Evolutionary conservation across 2,113 vertebrate genomes (phyloP), one percentile per base, ranked within the genome.

Genomic region (Rhabdomys dilectus): DNA sequence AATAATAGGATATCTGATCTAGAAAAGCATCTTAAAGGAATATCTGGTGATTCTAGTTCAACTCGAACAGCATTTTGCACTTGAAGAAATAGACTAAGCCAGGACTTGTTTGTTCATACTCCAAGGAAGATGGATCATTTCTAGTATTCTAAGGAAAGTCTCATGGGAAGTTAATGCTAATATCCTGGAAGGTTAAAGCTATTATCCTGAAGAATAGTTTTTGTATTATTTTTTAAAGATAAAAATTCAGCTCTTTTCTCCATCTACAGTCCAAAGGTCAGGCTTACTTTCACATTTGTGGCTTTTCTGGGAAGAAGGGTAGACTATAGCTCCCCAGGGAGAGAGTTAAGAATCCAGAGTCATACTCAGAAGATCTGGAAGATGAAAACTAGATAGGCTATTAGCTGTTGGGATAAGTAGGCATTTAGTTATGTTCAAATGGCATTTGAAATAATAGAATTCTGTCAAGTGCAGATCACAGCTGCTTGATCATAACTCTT

Each of bases 391-490:
- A 92, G 53, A 91, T 91, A 9, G 58, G 62, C 64, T 96, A 80
- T 90, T 89, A 95, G 80, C 70, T 94, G 39, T 88, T 91, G 62
- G 94, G 88, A 88, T 88, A 96, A 88, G 10, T 87, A n/a, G 77
- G 89, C 62, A 88, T 68, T 96, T 96, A 96, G 95, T 96, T 96
- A 91, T 72, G 68, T 92, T 93, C 78, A 95, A 89, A 96, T 96
- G 86, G 80, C 73, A 93, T 94, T 96, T 64, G 48, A 97, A 97
- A 91, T 97, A 82, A 94, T 93, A 82, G 91, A 94, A 91, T 95
- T 95, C 81, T 91, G 81, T 72, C 48, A 96, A 94, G 81, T 96
- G 34, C 24, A 68, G 78, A 93, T 94, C 94, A 89, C 9, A 64
- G 81, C n/a, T 1, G 1, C n/a, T 95, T 96, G 60, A 85, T 85